These are phyloP conservation scores for Aurelia coerulea DNA, from an alignment of 30 jellyfish, hydroid and myxozoan genomes.

Conservation along the genomic window DNA sequence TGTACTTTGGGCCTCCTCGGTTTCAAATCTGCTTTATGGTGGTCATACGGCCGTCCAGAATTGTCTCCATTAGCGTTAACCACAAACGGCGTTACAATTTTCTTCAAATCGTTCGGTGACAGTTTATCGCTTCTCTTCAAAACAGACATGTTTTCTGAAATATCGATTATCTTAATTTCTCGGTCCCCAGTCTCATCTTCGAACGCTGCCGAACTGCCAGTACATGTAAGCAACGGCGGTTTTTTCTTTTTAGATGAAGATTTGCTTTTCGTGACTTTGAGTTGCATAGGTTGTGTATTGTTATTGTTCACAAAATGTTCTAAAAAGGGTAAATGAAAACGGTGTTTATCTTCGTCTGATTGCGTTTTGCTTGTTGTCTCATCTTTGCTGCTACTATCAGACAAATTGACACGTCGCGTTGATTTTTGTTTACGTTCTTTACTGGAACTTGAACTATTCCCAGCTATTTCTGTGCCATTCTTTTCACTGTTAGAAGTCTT, in stretches of 20 bases:
- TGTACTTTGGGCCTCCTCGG: conserved; percentile 37
- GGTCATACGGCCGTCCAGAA: conserved; percentile 37
- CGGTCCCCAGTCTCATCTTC: not conserved
- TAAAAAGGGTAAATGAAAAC: conserved; percentile 12
- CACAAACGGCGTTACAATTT: not conserved
- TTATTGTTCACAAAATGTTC: conserved; percentile 4
- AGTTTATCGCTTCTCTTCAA: conserved; percentile 8
- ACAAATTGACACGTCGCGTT: conserved; percentile 1
- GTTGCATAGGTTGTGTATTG: not conserved
- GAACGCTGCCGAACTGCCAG: not conserved
- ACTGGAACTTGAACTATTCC: not conserved
- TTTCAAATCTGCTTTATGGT: conserved; percentile 5
- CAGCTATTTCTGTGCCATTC: conserved; percentile 11
- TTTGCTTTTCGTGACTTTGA: not conserved
- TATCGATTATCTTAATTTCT: conserved; percentile 49
- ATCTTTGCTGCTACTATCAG: conserved; percentile 52
- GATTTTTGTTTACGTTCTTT: conserved; percentile 27
- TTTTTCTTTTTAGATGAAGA: conserved; percentile 29
- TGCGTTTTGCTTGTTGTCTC: conserved; percentile 41
- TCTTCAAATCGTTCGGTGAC: conserved; percentile 5
- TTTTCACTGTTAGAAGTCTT: not conserved
- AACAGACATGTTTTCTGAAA: conserved; percentile 45
- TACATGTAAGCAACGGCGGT: conserved; percentile 1
- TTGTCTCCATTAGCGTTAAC: conserved; percentile 2
- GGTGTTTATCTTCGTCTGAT: conserved; percentile 44